phyloP scores from a whole-genome alignment of 2,888 invertebrate genomes.

The Dryomyza anilis region DNA sequence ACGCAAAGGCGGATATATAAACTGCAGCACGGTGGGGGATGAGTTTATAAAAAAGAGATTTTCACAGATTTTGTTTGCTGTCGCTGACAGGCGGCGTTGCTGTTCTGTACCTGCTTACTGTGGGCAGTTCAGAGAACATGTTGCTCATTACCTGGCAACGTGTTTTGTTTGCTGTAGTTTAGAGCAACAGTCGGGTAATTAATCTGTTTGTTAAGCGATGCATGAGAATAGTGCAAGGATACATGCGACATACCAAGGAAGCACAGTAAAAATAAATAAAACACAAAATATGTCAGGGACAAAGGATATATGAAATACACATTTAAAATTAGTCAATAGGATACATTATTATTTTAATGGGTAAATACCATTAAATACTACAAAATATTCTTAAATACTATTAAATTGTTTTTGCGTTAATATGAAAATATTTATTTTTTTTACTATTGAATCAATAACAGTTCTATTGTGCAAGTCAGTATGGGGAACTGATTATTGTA shows the following conservation, averaged over 20 bases:
- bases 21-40: background rate
- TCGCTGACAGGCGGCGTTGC: background rate
- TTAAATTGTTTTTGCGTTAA: too few species aligned
- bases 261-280: too few species aligned
- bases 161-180: background rate
- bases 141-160: conserved; percentile 8
- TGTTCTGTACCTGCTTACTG: background rate
- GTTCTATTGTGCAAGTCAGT: too few species aligned
- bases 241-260: too few species aligned
- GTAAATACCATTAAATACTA: too few species aligned
- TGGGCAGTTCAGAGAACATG: background rate
- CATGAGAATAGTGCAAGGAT: background rate
- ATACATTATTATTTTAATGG: too few species aligned
- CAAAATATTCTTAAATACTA: too few species aligned
- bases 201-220: background rate
- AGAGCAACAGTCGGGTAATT: background rate
- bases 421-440: too few species aligned
- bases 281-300: background rate
- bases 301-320: too few species aligned
- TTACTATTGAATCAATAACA: too few species aligned
- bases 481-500: too few species aligned
- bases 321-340: too few species aligned
- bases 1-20: background rate
- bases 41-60: conserved; percentile 16
- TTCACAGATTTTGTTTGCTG: conserved; percentile 3